Conservation (phyloP, 2,888 invertebrate genomes). For the Merodon equestris region DNA sequence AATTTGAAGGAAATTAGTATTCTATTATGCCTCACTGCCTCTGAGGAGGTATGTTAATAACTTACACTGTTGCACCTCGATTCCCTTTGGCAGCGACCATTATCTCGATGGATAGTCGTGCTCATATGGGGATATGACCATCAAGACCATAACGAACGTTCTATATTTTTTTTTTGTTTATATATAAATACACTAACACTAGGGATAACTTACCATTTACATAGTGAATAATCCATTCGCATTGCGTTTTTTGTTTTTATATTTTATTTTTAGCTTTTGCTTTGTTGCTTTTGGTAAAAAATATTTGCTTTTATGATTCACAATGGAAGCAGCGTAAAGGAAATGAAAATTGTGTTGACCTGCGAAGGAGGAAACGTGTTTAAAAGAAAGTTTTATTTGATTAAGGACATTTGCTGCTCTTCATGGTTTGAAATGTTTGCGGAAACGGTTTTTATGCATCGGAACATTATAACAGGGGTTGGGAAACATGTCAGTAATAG, state of each 20-base stretch:
- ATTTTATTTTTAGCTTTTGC: conserved; percentile 2
- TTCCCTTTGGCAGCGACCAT: too few relatives aligned
- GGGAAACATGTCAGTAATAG: too few relatives aligned
- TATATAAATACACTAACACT: not conserved
- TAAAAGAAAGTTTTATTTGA: not conserved
- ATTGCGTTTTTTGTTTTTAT: conserved; percentile 33
- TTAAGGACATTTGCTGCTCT: conserved; percentile 12
- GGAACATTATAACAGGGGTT: too few relatives aligned
- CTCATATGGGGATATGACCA: not conserved
- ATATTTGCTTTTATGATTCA: conserved; percentile 40
- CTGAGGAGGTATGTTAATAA: too few relatives aligned
- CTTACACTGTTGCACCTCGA: too few relatives aligned
- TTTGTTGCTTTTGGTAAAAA: conserved; percentile 19
- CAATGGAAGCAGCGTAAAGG: conserved; percentile 46
- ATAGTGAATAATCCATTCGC: conserved; percentile 38
- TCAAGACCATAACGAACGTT: conserved; percentile 57
- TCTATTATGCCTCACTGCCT: too few relatives aligned
- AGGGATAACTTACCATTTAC: conserved; percentile 54
- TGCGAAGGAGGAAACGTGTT: conserved; percentile 10
- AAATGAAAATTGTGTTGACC: conserved; percentile 49
- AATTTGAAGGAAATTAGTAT: too few relatives aligned
- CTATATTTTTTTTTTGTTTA: not conserved
- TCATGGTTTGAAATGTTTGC: conserved; percentile 19
- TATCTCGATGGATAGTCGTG: too few relatives aligned
- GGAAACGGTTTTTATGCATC: too few relatives aligned